Conservation (phyloP, 1,140 invertebrate genomes). For the Hyphantria cunea region DNA sequence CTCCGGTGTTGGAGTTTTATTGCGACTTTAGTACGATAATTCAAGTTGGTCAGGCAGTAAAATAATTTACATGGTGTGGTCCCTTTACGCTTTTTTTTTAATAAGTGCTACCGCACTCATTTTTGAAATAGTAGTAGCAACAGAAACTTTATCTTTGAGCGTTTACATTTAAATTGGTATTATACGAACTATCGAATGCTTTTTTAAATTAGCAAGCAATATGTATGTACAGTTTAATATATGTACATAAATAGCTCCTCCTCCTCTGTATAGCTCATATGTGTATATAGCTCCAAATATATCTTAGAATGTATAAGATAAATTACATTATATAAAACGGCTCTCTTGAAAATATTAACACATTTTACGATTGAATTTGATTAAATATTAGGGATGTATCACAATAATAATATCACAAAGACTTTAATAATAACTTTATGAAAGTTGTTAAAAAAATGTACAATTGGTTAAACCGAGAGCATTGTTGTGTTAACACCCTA, state of each 20-base stretch:
- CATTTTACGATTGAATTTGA: too few species aligned
- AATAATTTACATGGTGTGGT: slow-evolving; percentile 74
- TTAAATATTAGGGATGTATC: background rate
- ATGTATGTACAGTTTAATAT: too few species aligned
- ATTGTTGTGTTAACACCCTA: slow-evolving; percentile 55
- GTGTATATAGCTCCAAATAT: too few species aligned
- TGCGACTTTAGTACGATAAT: slow-evolving; percentile 61
- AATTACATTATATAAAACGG: too few species aligned
- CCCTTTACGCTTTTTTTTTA: slow-evolving; percentile 52
- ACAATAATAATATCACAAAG: background rate
- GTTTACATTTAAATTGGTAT: slow-evolving; percentile 10
- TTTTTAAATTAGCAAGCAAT: too few species aligned
- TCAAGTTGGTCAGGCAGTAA: slow-evolving; percentile 55
- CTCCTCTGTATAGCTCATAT: too few species aligned
- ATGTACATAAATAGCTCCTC: too few species aligned
- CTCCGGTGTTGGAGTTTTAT: slow-evolving; percentile 67
- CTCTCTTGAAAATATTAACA: too few species aligned
- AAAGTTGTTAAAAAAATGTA: slow-evolving; percentile 31
- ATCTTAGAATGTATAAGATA: too few species aligned
- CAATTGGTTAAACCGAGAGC: slow-evolving; percentile 31
- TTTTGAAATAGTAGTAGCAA: slow-evolving; percentile 33
- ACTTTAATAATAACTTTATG: slow-evolving; percentile 21
- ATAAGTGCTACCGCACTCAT: slow-evolving; percentile 49
- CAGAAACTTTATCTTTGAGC: slow-evolving; percentile 35
- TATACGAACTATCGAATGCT: background rate